phyloP scores from a whole-genome alignment of 2,113 vertebrate genomes.

The Scophthalmus maximus region DNA sequence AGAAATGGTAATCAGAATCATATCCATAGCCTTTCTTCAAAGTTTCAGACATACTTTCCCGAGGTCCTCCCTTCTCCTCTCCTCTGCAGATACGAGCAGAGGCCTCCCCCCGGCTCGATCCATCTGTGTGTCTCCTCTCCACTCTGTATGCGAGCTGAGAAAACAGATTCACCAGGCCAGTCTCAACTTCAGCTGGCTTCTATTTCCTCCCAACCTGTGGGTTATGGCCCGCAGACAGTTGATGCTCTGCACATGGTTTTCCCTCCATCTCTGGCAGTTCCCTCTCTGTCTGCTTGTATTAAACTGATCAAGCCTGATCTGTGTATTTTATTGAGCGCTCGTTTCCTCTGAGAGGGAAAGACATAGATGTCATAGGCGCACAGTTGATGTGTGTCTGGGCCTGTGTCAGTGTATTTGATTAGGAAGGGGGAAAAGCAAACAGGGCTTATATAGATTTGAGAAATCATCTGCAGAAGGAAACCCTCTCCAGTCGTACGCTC shows the following conservation, averaged over 20 bases:
- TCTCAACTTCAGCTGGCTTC: slow-evolving; percentile 72
- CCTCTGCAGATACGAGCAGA: slow-evolving; percentile 37
- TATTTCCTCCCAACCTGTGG: slow-evolving; percentile 73
- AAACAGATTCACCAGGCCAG: slow-evolving; percentile 71
- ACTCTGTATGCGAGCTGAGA: slow-evolving; percentile 52
- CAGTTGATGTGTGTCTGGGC: slow-evolving; percentile 32
- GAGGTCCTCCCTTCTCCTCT: slow-evolving; percentile 10
- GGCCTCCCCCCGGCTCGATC: slow-evolving; percentile 33
- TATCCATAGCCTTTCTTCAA: slow-evolving; percentile 33
- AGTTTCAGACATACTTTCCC: slow-evolving; percentile 18
- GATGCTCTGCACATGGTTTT: slow-evolving; percentile 70
- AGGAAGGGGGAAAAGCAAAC: slow-evolving; percentile 4
- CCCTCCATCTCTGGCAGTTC: slow-evolving; percentile 59
- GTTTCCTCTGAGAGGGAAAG: slow-evolving; percentile 47
- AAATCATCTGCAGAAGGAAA: slow-evolving; percentile 3
- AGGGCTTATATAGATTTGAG: neutral
- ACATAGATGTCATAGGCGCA: slow-evolving; percentile 9
- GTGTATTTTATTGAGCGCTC: slow-evolving; percentile 60
- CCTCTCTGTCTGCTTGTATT: slow-evolving; percentile 60
- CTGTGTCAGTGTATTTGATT: slow-evolving; percentile 38
- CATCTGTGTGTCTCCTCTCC: slow-evolving; percentile 58
- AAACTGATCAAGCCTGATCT: slow-evolving; percentile 60
- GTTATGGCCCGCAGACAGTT: slow-evolving; percentile 74
- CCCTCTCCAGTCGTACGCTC: neutral
- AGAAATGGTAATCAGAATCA: slow-evolving; percentile 4